Evolutionary conservation across 2,113 vertebrate genomes (phyloP), one percentile per base, ranked within the genome.

Genomic region (Drymodes brunneopygia): DNA sequence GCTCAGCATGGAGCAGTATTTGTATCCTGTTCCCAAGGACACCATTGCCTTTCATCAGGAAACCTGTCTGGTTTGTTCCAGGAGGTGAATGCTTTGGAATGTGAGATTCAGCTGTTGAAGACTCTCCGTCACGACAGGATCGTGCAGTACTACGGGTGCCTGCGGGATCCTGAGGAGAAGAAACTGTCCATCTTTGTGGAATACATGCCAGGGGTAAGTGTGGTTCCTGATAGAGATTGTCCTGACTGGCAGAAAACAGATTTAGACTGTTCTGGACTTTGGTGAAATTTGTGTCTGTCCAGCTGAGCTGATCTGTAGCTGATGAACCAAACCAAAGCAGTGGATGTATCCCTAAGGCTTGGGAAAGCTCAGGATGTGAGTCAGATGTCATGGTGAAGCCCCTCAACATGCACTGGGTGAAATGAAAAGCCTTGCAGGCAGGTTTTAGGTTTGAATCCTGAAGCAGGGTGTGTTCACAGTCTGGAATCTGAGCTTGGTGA

Each of bases 21-120:
- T 50, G 6, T 21, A 12, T 60, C 31, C 15, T 6, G 27, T 31
- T 73, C 74, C 62, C 60, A 25, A 44, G 73, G 47, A 27, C 42
- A 25, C 15, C 33, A 2, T 54, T 83, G 22, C 36, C n/a, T 47
- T 75, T 45, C 6, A 0, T 31, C 57, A 78, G 0, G 3, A 33
- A 51, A 51, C 21, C 7, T 17, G 53, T 74, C 51, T 96, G 67
- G 61, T 75, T 51, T 71, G 11, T 66, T 95, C 15, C 67, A 99
- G 99, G 99, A 99, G 93, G 99, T 99, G 95, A 99, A 98, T 24
- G 99, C 99, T 77, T 97, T 99, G 21, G 99, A 99, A 97, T 99
- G 99, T 96, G 99, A 99, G 98, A 99, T 99, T 69, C 99, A 99
- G 98, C 98, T 99, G 91, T 95, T 99, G 96, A 99, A 99, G 97